Conservation (phyloP, 2,113 vertebrate genomes). For the Pyxicephalus adspersus region DNA sequence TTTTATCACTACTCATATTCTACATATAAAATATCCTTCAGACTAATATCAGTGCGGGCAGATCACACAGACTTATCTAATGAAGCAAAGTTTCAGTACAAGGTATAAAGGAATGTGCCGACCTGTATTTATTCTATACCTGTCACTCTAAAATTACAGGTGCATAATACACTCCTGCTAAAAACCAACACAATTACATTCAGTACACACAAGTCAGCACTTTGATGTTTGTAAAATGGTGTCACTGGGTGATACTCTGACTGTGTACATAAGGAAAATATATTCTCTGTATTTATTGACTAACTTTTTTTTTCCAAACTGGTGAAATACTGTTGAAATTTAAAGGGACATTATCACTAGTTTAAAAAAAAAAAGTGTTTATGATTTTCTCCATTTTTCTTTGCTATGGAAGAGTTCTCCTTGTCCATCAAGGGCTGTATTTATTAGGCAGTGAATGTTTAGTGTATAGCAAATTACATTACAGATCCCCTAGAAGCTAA, state of each 20-base stretch:
- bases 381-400: too few species aligned
- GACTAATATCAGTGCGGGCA: neutral
- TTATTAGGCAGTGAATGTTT: too few species aligned
- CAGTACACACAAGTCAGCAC: neutral
- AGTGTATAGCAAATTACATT: too few species aligned
- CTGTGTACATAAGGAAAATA: neutral
- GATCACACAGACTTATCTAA: slow-evolving; percentile 27
- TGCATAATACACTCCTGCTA: slow-evolving; percentile 42
- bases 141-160: slow-evolving; percentile 29
- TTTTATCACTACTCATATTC: neutral
- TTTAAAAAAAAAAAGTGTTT: neutral
- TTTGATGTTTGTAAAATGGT: neutral
- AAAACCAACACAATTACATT: slow-evolving; percentile 13
- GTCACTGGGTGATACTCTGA: neutral
- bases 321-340: neutral
- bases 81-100: neutral
- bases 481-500: too few species aligned
- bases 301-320: too few species aligned
- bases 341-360: neutral
- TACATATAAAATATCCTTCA: neutral
- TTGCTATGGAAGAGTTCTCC: too few species aligned
- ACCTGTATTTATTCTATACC: slow-evolving; percentile 25
- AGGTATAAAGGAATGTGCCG: slow-evolving; percentile 22
- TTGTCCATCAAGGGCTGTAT: too few species aligned
- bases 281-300: neutral